phyloP scores from a whole-genome alignment of 2,888 invertebrate genomes.

The Troides oblongomaculatus region DNA sequence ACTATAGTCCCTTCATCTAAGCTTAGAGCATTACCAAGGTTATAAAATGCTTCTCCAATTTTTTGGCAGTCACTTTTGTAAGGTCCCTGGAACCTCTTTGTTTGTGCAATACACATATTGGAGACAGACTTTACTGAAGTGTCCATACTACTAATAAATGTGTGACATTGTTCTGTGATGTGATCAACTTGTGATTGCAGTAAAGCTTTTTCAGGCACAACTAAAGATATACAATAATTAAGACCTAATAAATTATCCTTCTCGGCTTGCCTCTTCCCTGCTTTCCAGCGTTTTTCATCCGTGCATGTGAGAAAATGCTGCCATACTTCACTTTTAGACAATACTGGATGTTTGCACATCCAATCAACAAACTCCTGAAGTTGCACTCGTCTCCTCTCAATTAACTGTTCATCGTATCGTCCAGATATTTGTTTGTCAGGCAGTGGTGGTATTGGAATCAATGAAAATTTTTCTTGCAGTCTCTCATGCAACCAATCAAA shows the following conservation, averaged over 20 bases:
- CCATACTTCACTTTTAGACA: conserved; percentile 96
- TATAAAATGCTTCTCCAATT: conserved; percentile 92
- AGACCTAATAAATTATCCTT: conserved; percentile 94
- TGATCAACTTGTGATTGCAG: conserved; percentile 87
- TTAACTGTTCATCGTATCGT: conserved; percentile 97
- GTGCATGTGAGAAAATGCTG: conserved; percentile 98
- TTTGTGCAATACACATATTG: conserved; percentile 89
- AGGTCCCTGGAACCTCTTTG: conserved; percentile 90
- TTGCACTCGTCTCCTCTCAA: conserved; percentile 95
- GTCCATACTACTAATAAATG: conserved; percentile 92
- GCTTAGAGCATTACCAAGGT: conserved; percentile 90
- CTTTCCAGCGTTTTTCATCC: conserved; percentile 98
- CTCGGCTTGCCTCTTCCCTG: conserved; percentile 96
- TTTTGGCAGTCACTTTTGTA: conserved; percentile 95
- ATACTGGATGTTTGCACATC: conserved; percentile 97
- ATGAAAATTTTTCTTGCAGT: conserved; percentile 94
- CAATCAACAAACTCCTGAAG: conserved; percentile 98
- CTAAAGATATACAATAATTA: conserved; percentile 93
- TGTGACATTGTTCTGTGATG: conserved; percentile 90
- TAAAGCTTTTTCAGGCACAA: conserved; percentile 89
- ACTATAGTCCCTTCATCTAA: conserved; percentile 85
- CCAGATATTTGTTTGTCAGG: conserved; percentile 99
- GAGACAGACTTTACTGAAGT: conserved; percentile 91
- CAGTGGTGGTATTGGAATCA: conserved; percentile 96
- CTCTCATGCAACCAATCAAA: conserved; percentile 99